A percentile compares a stretch with the other conserved stretches of the same genome.
These are phyloP conservation scores for Gallinago nigripennis DNA, from an alignment of 2,797 vertebrate species.

Conservation along the genomic window DNA sequence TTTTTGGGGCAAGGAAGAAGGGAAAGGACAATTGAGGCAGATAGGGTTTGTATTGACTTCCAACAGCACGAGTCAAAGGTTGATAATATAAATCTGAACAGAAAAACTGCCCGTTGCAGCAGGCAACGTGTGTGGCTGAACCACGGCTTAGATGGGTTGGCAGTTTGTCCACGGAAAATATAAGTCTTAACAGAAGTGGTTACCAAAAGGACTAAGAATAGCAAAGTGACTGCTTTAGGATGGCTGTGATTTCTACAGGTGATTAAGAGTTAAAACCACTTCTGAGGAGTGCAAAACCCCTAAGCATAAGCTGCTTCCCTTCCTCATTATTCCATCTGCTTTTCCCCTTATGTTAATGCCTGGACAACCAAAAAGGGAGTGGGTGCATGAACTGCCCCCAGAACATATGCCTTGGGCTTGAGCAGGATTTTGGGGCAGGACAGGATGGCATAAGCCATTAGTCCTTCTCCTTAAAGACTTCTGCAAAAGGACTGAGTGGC, in stretches of 20 bases:
- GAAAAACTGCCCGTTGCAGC: not conserved
- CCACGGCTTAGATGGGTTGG: not conserved
- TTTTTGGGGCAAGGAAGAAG: not conserved
- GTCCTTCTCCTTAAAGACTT: not conserved
- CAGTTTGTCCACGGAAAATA: not conserved
- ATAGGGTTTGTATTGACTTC: not conserved
- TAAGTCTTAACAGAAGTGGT: not conserved
- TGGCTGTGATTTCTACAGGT: not conserved
- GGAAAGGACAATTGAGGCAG: not conserved
- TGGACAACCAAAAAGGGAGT: not conserved
- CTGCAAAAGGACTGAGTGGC: not conserved
- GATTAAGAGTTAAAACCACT: not conserved
- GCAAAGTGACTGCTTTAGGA: not conserved
- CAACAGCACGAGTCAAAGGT: not conserved
- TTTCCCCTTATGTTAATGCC: not conserved
- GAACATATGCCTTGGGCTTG: not conserved
- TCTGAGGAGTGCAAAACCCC: not conserved
- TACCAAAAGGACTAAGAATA: not conserved
- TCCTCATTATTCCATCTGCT: not conserved
- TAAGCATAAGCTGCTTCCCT: not conserved
- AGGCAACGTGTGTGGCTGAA: not conserved
- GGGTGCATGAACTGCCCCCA: not conserved
- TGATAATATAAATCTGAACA: not conserved
- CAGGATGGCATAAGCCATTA: accelerated
- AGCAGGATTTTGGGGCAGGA: not conserved